Conservation (phyloP, 2,888 invertebrate genomes). For the Cryptus viduatorius region DNA sequence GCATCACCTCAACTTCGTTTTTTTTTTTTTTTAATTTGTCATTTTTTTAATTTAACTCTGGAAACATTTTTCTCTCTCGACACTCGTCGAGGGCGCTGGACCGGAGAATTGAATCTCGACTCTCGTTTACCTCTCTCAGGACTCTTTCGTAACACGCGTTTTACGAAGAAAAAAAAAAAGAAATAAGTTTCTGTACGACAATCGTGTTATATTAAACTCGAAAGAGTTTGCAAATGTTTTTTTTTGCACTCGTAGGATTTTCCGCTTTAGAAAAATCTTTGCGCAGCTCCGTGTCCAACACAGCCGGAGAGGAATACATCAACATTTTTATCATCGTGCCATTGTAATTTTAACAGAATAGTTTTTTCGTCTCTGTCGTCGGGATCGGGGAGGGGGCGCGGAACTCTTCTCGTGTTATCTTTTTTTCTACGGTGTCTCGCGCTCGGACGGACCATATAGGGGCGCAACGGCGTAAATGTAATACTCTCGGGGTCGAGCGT, state of each 20-base stretch:
- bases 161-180: neutral
- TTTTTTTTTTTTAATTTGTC: constrained; percentile 7
- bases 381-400: neutral
- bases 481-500: constrained; percentile 24
- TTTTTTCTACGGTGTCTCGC: neutral
- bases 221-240: neutral
- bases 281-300: neutral
- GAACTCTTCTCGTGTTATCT: neutral
- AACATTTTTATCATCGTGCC: constrained; percentile 2
- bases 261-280: neutral
- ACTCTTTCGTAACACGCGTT: constrained; percentile 2
- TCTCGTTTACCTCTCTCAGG: constrained; percentile 10
- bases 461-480: constrained; percentile 27
- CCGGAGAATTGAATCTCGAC: constrained; percentile 49
- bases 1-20: constrained; percentile 12
- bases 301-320: neutral
- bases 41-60: constrained; percentile 33
- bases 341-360: constrained; percentile 1
- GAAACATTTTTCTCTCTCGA: constrained; percentile 31
- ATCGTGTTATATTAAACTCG: neutral
- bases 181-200: neutral
- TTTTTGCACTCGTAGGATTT: neutral
- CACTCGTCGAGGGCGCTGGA: constrained; percentile 22
- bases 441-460: constrained; percentile 6
- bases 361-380: constrained; percentile 1